Evolutionary conservation across 2,113 vertebrate species (phyloP).

Genomic region (Mustela lutreola): DNA sequence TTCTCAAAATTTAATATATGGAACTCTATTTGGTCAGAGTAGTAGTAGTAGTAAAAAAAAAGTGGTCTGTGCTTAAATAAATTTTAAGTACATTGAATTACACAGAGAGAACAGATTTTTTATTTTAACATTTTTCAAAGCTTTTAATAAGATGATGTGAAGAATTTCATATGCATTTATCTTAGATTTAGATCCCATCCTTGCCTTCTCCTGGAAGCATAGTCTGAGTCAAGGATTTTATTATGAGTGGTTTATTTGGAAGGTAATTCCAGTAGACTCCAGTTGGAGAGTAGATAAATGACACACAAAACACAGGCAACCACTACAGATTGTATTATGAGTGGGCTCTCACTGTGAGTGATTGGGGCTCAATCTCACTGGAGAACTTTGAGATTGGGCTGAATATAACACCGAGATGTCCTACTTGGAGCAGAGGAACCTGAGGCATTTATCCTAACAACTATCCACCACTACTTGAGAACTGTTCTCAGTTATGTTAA

Average conservation of each 20-base stretch:
- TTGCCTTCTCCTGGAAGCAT: neutral
- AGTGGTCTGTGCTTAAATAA: neutral
- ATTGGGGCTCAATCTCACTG: neutral
- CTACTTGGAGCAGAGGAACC: no score
- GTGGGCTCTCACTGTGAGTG: no score
- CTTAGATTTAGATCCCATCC: neutral
- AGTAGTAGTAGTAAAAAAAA: neutral
- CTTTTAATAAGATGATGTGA: neutral
- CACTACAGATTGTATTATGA: fast-evolving
- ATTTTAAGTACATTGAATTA: neutral
- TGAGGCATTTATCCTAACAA: neutral
- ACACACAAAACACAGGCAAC: neutral
- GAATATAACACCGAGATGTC: neutral
- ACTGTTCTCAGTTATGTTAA: neutral
- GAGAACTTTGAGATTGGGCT: neutral
- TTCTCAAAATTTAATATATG: neutral
- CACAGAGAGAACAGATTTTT: neutral
- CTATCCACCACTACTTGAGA: neutral
- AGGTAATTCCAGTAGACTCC: neutral
- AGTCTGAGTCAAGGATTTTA: neutral
- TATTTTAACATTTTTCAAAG: neutral
- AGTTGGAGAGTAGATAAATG: neutral
- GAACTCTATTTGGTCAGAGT: neutral
- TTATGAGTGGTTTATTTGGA: neutral
- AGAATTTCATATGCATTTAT: neutral